Percentiles rank a stretch among this genome's conserved stretches.
Evolutionary conservation across 2,113 vertebrate genomes (phyloP).

Genomic region (Uria lomvia): DNA sequence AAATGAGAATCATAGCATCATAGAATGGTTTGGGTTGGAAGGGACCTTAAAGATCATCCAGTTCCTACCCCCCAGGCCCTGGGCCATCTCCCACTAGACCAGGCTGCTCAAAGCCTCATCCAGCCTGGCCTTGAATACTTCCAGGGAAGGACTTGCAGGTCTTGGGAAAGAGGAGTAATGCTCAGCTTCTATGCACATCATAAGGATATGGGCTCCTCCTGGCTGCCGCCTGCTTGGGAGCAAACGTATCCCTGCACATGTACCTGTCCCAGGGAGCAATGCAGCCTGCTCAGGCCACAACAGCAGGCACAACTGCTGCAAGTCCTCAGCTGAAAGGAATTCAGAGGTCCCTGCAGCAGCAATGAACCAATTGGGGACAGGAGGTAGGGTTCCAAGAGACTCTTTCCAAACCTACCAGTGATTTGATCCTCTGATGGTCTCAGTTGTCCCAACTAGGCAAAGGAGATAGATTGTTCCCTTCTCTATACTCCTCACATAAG

Average conservation of each 20-base stretch:
- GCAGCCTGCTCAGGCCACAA: background rate
- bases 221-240: background rate
- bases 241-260: fast-evolving
- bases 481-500: background rate
- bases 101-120: too few species aligned
- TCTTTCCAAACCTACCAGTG: background rate
- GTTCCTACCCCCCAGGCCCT: too few species aligned
- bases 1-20: background rate
- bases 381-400: background rate
- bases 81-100: too few species aligned
- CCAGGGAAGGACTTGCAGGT: background rate
- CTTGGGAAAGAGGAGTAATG: background rate
- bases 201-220: background rate
- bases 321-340: background rate
- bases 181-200: background rate
- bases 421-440: background rate
- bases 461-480: background rate
- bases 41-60: too few species aligned
- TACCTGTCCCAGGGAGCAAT: fast-evolving
- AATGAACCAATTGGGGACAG: background rate
- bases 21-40: too few species aligned
- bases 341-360: background rate
- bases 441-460: too few species aligned
- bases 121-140: too few species aligned
- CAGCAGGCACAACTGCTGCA: background rate